Percentiles rank a stretch among this genome's conserved stretches.
These are phyloP conservation scores for Neosilurus hyrtlii DNA, from an alignment of 2,797 vertebrate genomes.

Conservation along the genomic window DNA sequence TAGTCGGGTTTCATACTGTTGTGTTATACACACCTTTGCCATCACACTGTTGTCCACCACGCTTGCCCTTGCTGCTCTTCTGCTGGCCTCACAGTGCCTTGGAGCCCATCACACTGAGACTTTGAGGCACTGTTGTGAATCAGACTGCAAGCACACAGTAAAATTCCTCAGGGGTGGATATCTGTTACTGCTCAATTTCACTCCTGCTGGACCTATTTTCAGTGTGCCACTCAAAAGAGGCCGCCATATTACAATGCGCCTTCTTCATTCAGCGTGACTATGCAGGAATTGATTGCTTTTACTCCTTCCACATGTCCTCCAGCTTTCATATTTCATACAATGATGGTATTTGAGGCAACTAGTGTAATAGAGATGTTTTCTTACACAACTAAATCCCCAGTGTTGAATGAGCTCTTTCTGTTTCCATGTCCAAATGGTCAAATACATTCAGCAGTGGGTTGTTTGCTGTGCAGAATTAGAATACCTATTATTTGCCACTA, in stretches of 20 bases:
- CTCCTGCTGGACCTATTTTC: conserved; percentile 55
- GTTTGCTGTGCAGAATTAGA: conserved; percentile 19
- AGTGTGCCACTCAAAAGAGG: conserved; percentile 55
- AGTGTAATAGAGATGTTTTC: conserved; percentile 29
- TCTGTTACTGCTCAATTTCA: conserved; percentile 49
- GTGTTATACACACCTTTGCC: neutral
- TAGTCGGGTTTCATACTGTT: neutral
- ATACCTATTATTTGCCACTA: conserved; percentile 20
- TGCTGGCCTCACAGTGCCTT: conserved; percentile 30
- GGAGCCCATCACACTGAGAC: conserved; percentile 48
- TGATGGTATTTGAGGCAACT: conserved; percentile 7
- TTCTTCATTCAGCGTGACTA: conserved; percentile 38
- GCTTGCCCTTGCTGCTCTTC: conserved; percentile 13
- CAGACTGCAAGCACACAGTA: conserved; percentile 51
- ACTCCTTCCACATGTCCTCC: conserved; percentile 15
- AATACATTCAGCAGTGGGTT: neutral
- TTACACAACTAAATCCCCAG: conserved; percentile 10
- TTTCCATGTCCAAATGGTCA: conserved; percentile 4
- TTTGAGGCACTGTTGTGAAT: conserved; percentile 47
- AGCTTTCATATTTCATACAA: conserved; percentile 29
- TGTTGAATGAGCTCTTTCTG: neutral
- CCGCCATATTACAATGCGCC: conserved; percentile 54
- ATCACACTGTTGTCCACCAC: conserved; percentile 14
- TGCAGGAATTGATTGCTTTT: conserved; percentile 48
- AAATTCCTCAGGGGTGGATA: conserved; percentile 45